Evolutionary conservation across 2,797 vertebrate genomes (phyloP), one percentile per base, ranked within the genome.

Genomic region (Yasuhikotakia modesta): DNA sequence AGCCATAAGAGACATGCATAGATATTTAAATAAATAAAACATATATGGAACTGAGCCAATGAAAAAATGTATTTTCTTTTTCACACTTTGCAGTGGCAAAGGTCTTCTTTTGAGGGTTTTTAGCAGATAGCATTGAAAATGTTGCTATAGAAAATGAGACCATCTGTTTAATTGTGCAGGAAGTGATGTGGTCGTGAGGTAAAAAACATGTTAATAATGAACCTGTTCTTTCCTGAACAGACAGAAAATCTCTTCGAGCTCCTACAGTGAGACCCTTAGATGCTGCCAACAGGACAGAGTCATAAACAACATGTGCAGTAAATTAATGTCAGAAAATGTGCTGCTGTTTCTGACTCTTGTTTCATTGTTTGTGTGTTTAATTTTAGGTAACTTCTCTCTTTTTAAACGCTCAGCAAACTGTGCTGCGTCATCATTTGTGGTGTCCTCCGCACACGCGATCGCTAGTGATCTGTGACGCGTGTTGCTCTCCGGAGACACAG

Each of bases 1-100:
- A 90, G 89, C 53, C 21, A 65, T 84, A 74, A 86, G 86, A 81
- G 83, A 67, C 81, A 87, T 46, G 60, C 43, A 58, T 83, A 84
- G 85, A 89, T 90, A 89, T 90, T 85, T 86, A 82, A 91, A 88
- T 85, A 80, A 86, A 76, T 65, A 48, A 61, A 63, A 63, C n/a
- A 81, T n/a, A 19, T 68, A 69, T 7, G 21, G 82, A 76, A 87
- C 80, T 81, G 81, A 81, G 83, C 82, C 81, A 83, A 87, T 85
- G 61, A 27, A 58, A 72, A 80, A 71, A 73, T 14, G 32, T 61
- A 12, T 19, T n/a, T 78, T 60, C 46, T 57, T 24, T 48, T 69
- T 68, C 48, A 70, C 46, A 63, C 24, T 46, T 61, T 19, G 61
- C 46, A 67, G 24, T n/a, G 22, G 14, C 67, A 1, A 30, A 66